Evolutionary conservation across 2,797 vertebrate genomes (phyloP).

Genomic region (Thalassophryne amazonica): DNA sequence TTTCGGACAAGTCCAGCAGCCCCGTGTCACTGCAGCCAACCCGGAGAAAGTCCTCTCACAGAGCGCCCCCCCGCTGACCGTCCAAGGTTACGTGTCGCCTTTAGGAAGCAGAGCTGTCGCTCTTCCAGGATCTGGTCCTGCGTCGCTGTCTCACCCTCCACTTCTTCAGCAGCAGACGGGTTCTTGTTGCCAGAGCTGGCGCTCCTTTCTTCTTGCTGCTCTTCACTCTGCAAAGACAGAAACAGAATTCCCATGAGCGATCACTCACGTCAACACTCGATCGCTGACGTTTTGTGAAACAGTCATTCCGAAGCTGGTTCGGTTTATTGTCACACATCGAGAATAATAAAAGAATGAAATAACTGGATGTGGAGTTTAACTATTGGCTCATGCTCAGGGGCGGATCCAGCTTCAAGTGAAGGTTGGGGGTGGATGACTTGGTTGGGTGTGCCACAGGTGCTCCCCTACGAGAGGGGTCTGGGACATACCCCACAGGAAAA

Average conservation of each 20-base stretch:
- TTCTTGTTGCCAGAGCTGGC: conserved; percentile 5
- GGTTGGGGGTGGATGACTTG: no score
- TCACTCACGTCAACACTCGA: conserved; percentile 8
- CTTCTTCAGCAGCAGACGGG: conserved; percentile 55
- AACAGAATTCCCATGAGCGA: neutral
- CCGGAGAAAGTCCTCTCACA: neutral
- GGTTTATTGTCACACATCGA: no score
- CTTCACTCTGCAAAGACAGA: conserved; percentile 41
- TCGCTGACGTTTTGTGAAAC: conserved; percentile 4
- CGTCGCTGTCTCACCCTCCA: conserved; percentile 48
- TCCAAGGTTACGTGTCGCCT: neutral
- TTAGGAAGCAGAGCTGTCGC: conserved; percentile 39
- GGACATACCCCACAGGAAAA: no score
- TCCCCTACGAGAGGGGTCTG: no score
- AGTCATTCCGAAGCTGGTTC: neutral
- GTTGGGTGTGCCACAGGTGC: no score
- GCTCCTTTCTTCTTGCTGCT: neutral
- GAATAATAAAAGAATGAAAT: no score
- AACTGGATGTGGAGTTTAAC: no score
- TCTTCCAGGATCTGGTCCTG: conserved; percentile 29
- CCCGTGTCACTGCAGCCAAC: neutral
- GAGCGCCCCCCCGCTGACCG: no score
- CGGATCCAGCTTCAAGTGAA: no score
- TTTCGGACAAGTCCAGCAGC: no score
- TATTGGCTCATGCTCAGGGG: no score